Percentiles rank a stretch among this genome's conserved stretches.
phyloP scores from a whole-genome alignment of 53 echinoderm and acorn worm genomes.

The Astropecten irregularis region DNA sequence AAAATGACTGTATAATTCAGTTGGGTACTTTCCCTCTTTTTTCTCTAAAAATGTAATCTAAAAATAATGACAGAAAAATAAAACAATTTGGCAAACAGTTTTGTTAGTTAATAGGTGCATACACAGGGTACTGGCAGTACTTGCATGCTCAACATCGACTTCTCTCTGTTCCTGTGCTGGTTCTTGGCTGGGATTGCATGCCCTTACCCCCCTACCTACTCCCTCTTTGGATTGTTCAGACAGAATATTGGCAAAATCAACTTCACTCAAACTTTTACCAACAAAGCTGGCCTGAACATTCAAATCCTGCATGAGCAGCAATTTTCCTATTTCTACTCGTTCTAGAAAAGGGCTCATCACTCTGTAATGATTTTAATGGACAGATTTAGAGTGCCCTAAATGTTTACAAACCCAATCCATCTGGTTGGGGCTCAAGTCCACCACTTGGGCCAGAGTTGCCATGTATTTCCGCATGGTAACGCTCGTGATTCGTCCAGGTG shows the following conservation, averaged over 20 bases:
- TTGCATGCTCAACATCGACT: too few relatives aligned
- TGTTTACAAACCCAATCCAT: conserved; percentile 36
- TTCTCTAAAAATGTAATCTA: too few relatives aligned
- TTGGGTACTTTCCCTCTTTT: too few relatives aligned
- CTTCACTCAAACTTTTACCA: conserved; percentile 3
- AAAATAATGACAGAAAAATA: too few relatives aligned
- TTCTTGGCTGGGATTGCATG: not conserved
- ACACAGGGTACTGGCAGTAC: too few relatives aligned
- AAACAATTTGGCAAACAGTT: too few relatives aligned
- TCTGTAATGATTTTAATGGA: conserved; percentile 22
- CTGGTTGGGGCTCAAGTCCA: conserved; percentile 3
- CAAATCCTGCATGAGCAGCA: conserved; percentile 32
- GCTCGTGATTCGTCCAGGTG: not conserved
- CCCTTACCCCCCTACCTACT: too few relatives aligned
- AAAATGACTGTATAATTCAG: too few relatives aligned
- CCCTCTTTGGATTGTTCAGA: not conserved
- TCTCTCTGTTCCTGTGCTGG: not conserved
- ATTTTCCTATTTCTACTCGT: conserved; percentile 23
- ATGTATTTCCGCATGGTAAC: conserved; percentile 25
- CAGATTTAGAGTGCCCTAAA: conserved; percentile 5
- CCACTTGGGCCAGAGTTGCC: conserved; percentile 1
- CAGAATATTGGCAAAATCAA: not conserved
- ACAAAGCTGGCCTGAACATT: conserved; percentile 2
- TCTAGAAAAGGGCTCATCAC: conserved; percentile 15
- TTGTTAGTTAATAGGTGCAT: too few relatives aligned